Base-by-base conservation (phyloP, 2,888 invertebrate genomes). In the Amblyteles armatorius region DNA sequence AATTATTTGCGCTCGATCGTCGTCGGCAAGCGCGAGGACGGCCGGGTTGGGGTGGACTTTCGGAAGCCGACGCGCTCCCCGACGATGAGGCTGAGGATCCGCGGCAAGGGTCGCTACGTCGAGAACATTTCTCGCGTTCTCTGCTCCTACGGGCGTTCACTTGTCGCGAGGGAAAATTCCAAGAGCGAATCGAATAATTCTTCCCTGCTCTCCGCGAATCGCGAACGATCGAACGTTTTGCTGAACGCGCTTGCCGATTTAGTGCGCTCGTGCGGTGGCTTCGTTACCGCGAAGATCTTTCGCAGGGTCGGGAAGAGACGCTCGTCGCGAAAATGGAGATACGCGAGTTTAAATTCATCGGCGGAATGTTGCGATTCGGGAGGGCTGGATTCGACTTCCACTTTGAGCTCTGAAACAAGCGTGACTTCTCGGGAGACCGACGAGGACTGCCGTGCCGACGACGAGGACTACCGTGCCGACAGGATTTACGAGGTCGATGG, bases 281-380 rank as follows among this genome's bases (percentile, higher is more conserved):
- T 77, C 55, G 73, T 83, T 11, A 60, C 55, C 9, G 57, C 72
- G 2, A 71, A 68, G 29, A 71, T 84, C 36, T 86, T 86, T 50
- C 77, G 55, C 57, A 22, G 84, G 52, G 68, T 50, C 1, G 22
- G 63, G 22, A 40, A 29, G 16, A 22, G 55, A 9, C 57, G 80
- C 13, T 44, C 67, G n/a, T 65, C 79, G 7, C 67, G 77, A 13
- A 69, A 72, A 60, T 77, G 72, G 77, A 57, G 71, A 50, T 55
- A 72, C 67, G 72, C 68, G 11, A 52, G 72, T 52, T 36, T 57
- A 11, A 52, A 79, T 9, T n/a, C 60, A 13, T 79, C 50, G 48
- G 1, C 29, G 33, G 55, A 33, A 33, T 57, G n/a, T 29, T 26
- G 33, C 9, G 79, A 67, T 40, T 50, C 22, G n/a, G 19, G 13